A percentile compares a stretch with the other conserved stretches of the same genome.
phyloP scores from a whole-genome alignment of 2,113 vertebrate species.

The Epinephelus fuscoguttatus region DNA sequence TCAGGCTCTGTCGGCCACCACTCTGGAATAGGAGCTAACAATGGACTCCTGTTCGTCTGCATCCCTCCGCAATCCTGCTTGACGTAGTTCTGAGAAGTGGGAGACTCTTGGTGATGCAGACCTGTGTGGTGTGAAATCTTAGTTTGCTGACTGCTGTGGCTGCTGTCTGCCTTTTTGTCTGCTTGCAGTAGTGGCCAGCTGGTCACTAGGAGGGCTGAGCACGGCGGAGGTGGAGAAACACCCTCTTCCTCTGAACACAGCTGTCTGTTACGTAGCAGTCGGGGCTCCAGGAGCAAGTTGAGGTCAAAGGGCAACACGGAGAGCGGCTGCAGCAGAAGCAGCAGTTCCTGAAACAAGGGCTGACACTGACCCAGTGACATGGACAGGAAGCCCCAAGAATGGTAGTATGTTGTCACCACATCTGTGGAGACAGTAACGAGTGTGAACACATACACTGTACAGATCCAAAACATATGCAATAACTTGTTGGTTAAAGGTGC shows the following conservation, averaged over 20 bases:
- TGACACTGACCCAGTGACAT: conserved; percentile 88
- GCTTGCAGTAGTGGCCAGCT: conserved; percentile 78
- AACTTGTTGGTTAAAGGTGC: background rate
- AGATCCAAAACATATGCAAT: background rate
- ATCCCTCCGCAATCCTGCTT: conserved; percentile 76
- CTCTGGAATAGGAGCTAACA: conserved; percentile 58
- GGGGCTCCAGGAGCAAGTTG: conserved; percentile 92
- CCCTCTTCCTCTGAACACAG: conserved; percentile 84
- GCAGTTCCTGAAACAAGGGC: conserved; percentile 92
- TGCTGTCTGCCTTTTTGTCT: conserved; percentile 28
- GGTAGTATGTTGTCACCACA: conserved; percentile 90
- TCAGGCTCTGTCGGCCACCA: conserved; percentile 76
- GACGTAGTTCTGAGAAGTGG: conserved; percentile 13
- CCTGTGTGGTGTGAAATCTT: conserved; percentile 10
- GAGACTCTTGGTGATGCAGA: conserved; percentile 17
- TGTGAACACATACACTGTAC: background rate
- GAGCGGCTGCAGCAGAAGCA: conserved; percentile 93
- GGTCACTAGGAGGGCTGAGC: conserved; percentile 89
- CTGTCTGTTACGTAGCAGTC: conserved; percentile 86
- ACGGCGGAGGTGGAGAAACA: conserved; percentile 82
- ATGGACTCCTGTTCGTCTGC: conserved; percentile 50
- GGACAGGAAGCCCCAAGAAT: conserved; percentile 93
- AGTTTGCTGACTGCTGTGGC: conserved; percentile 19
- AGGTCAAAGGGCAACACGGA: conserved; percentile 94
- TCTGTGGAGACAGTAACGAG: conserved; percentile 79